These are phyloP conservation scores for Ichneumoninae sp. DNA, from an alignment of 2,888 invertebrate genomes.

Conservation along the genomic window DNA sequence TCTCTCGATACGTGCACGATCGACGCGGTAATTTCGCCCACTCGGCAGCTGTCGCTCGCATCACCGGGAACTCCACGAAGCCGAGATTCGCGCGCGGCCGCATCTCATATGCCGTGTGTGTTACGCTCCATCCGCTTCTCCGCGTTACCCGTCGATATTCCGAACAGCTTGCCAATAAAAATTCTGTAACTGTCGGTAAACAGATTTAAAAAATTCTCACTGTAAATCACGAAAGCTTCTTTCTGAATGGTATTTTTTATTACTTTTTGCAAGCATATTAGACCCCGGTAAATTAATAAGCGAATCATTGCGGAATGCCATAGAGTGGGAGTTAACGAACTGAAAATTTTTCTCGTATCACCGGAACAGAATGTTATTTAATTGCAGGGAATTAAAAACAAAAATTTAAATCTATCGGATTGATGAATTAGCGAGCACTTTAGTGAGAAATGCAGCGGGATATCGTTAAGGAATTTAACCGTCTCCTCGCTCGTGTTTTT, in stretches of 20 bases:
- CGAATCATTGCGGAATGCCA: background rate
- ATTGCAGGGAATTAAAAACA: background rate
- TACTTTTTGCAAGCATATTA: background rate
- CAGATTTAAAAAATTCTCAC: background rate
- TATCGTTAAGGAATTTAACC: background rate
- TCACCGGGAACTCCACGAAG: slow-evolving; percentile 50
- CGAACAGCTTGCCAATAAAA: slow-evolving; percentile 54
- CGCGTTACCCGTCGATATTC: slow-evolving; percentile 34
- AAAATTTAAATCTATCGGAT: background rate
- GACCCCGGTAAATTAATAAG: background rate
- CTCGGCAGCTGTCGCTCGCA: slow-evolving; percentile 68
- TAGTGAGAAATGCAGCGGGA: background rate
- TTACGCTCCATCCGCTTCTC: slow-evolving; percentile 17
- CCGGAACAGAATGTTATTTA: background rate
- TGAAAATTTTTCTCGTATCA: background rate
- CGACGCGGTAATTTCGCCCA: slow-evolving; percentile 68
- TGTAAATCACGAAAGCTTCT: background rate
- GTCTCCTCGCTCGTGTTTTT: background rate
- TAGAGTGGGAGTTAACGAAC: background rate
- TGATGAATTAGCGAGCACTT: background rate
- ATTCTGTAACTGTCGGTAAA: slow-evolving; percentile 29
- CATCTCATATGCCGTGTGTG: background rate
- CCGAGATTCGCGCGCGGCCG: slow-evolving; percentile 14
- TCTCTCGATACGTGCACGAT: slow-evolving; percentile 53
- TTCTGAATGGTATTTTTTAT: background rate